phyloP scores from a whole-genome alignment of 1,140 invertebrate species.

The Scaptomyza graminum region DNA sequence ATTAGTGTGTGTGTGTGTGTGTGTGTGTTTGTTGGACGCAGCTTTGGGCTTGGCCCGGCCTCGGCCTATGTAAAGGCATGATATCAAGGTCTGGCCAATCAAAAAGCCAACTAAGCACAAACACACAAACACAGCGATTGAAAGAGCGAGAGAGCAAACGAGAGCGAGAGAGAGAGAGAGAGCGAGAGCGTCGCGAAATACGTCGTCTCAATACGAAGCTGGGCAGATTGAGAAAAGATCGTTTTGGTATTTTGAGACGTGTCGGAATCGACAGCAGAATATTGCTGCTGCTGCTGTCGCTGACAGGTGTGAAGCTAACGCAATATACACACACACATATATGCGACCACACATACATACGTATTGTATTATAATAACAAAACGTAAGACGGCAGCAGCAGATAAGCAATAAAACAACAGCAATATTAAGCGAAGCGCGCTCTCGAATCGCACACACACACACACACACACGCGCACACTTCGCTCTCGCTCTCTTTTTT shows the following conservation, averaged over 20 bases:
- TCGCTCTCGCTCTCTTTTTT: not conserved
- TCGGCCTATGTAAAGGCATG: conserved; percentile 45
- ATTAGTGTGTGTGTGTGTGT: conserved; percentile 9
- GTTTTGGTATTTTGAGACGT: not conserved
- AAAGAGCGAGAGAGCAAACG: not conserved
- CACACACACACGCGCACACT: not conserved
- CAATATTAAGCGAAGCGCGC: not conserved
- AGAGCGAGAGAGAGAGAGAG: not conserved
- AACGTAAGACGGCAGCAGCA: conserved; percentile 66
- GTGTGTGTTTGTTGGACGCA: conserved; percentile 24
- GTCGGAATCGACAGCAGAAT: conserved; percentile 26
- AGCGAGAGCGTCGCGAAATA: not conserved
- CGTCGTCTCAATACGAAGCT: conserved; percentile 12
- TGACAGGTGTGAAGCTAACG: conserved; percentile 70
- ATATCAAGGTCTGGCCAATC: conserved; percentile 80
- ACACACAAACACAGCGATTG: conserved; percentile 38
- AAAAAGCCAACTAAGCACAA: conserved; percentile 68
- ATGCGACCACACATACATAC: no score
- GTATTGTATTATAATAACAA: conserved; percentile 49
- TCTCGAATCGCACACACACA: not conserved
- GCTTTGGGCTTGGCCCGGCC: conserved; percentile 45
- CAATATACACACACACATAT: not conserved
- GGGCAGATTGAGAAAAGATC: conserved; percentile 11
- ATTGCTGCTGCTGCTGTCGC: not conserved
- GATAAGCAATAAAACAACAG: conserved; percentile 44